phyloP scores from a whole-genome alignment of 2,888 invertebrate genomes.

The Epinotia brunnichana region DNA sequence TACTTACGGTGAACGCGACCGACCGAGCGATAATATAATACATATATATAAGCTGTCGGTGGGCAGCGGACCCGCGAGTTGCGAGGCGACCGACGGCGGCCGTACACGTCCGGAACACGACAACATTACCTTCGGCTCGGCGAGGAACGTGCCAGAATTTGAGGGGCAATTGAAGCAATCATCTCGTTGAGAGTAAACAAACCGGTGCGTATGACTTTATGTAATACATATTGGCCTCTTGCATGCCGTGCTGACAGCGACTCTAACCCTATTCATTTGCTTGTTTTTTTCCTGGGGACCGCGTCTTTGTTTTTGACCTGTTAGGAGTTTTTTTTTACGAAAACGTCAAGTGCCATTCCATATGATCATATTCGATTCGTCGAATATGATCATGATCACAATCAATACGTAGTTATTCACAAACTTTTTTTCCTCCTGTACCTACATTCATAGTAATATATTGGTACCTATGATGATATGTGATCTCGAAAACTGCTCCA shows the following conservation, averaged over 20 bases:
- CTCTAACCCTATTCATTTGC: constrained; percentile 37
- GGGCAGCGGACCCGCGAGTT: constrained; percentile 66
- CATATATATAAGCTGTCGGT: constrained; percentile 64
- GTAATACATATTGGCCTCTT: constrained; percentile 54
- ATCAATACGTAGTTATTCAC: no score
- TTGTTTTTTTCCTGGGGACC: constrained; percentile 28
- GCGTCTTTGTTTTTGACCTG: background rate
- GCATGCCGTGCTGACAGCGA: constrained; percentile 38
- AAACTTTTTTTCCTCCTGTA: no score
- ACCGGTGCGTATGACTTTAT: constrained; percentile 77
- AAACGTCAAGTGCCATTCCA: no score
- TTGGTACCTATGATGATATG: no score
- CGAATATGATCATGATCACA: no score
- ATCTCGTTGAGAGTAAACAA: constrained; percentile 82
- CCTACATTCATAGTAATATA: no score
- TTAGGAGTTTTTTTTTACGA: no score
- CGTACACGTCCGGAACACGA: constrained; percentile 58
- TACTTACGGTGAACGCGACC: constrained; percentile 36
- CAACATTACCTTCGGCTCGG: constrained; percentile 55
- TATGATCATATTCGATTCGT: no score
- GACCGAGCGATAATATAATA: constrained; percentile 37
- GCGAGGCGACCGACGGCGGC: constrained; percentile 62
- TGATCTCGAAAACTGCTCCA: no score
- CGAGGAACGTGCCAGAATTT: constrained; percentile 76
- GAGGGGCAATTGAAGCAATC: constrained; percentile 77